Evolutionary conservation across 2,113 vertebrate genomes (phyloP).

Genomic region (Zapus hudsonius): DNA sequence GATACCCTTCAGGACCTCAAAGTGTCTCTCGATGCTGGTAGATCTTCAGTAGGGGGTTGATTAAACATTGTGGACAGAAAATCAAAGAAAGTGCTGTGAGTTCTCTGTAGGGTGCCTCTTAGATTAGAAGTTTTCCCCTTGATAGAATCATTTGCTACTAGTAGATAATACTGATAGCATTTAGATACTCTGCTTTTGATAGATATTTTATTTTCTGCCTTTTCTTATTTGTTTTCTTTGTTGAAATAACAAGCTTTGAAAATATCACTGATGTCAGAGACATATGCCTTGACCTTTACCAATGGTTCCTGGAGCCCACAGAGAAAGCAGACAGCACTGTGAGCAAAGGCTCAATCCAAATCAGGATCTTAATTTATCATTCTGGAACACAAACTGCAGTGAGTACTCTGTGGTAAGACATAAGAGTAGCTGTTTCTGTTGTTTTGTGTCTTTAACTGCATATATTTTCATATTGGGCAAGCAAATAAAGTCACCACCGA

Average conservation of each 20-base stretch:
- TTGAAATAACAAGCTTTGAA: constrained; percentile 67
- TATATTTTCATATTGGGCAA: background rate
- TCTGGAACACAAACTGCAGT: constrained; percentile 45
- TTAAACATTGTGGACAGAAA: constrained; percentile 41
- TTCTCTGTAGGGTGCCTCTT: background rate
- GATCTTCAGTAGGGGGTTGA: background rate
- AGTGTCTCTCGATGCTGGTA: too few relatives aligned
- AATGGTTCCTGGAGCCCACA: constrained; percentile 3
- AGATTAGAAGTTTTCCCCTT: constrained; percentile 27
- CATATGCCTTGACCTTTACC: constrained; percentile 65
- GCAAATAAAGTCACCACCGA: constrained; percentile 19
- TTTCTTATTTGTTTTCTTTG: constrained; percentile 68
- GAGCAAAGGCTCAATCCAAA: constrained; percentile 17
- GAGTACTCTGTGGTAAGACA: background rate
- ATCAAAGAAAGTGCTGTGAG: constrained; percentile 35
- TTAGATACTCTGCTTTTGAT: constrained; percentile 48
- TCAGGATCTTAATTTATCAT: constrained; percentile 45
- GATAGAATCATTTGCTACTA: background rate
- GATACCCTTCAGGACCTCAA: too few relatives aligned
- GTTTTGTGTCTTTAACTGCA: constrained; percentile 21
- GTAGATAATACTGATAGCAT: constrained; percentile 28
- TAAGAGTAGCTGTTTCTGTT: background rate
- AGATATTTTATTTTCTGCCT: constrained; percentile 53
- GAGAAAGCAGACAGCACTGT: constrained; percentile 29
- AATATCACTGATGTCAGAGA: constrained; percentile 69